These are phyloP conservation scores for Aleadryas rufinucha DNA, from an alignment of 2,113 vertebrate species.

Conservation along the genomic window DNA sequence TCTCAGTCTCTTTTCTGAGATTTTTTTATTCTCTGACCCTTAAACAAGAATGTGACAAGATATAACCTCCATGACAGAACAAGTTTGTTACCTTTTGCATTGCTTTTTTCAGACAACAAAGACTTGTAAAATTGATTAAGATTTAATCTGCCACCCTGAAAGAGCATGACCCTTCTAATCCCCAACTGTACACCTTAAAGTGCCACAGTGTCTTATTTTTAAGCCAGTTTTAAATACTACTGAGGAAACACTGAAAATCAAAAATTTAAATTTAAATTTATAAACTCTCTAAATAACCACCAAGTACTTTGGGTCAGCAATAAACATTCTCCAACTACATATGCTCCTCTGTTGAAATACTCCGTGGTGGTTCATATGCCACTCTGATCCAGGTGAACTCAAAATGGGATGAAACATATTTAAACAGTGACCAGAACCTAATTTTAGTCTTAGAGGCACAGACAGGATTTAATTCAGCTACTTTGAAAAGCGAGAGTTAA, in stretches of 20 bases:
- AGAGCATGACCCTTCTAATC: not conserved
- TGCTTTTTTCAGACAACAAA: not conserved
- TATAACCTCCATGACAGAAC: not conserved
- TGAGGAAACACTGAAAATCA: not conserved
- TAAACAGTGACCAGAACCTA: not conserved
- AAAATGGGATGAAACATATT: not conserved
- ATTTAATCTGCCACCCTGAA: not conserved
- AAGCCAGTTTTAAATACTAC: not conserved
- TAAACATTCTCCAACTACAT: not conserved
- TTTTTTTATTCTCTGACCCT: not conserved
- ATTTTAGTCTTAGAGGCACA: not conserved
- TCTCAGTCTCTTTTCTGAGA: not conserved
- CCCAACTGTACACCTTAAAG: not conserved
- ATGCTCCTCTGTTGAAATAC: not conserved
- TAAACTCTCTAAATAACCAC: not conserved
- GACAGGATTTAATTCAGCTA: not conserved
- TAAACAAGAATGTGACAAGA: not conserved
- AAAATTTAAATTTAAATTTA: not conserved
- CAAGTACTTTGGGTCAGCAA: not conserved
- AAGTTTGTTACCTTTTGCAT: not conserved
- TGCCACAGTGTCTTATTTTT: not conserved
- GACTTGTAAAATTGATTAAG: not conserved
- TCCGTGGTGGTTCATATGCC: not conserved
- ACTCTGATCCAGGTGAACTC: not conserved
- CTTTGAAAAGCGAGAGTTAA: not conserved